Percentiles rank a stretch among this genome's conserved stretches.
phyloP scores from a whole-genome alignment of 2,888 invertebrate genomes.

The Aproaerema taeniolella region DNA sequence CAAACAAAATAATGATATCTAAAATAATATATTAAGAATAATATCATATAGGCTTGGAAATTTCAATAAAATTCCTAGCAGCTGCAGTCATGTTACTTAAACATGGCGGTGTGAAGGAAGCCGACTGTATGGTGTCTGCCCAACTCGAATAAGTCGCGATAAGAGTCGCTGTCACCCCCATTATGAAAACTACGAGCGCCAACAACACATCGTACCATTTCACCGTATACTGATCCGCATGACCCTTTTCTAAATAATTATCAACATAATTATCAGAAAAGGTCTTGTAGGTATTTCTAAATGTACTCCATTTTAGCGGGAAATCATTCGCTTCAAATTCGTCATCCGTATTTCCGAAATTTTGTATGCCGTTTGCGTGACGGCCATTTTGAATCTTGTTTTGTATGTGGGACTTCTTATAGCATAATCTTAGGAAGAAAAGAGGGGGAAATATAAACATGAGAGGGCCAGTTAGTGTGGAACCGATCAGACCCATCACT shows the following conservation, averaged over 20 bases:
- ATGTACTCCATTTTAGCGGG: constrained; percentile 38
- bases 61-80: constrained; percentile 48
- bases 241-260: constrained; percentile 23
- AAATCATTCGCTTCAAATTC: too few relatives aligned
- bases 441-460: constrained; percentile 91
- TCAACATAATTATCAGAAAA: constrained; percentile 32
- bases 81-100: constrained; percentile 79
- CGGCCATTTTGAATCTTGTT: constrained; percentile 20
- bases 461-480: constrained; percentile 88
- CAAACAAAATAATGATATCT: too few relatives aligned
- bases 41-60: too few relatives aligned
- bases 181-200: constrained; percentile 75
- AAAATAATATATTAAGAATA: too few relatives aligned
- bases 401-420: constrained; percentile 52
- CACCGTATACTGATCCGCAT: constrained; percentile 38
- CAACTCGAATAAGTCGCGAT: constrained; percentile 85
- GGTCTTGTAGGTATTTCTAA: constrained; percentile 45
- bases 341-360: constrained; percentile 21
- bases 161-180: constrained; percentile 81
- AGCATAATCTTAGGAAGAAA: constrained; percentile 84
- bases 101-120: constrained; percentile 84
- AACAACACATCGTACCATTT: constrained; percentile 70
- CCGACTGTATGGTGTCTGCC: constrained; percentile 79
- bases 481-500: constrained; percentile 91
- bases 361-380: constrained; percentile 16